phyloP scores from a whole-genome alignment of 2,113 vertebrate species.

The Phylloscopus trochiloides region DNA sequence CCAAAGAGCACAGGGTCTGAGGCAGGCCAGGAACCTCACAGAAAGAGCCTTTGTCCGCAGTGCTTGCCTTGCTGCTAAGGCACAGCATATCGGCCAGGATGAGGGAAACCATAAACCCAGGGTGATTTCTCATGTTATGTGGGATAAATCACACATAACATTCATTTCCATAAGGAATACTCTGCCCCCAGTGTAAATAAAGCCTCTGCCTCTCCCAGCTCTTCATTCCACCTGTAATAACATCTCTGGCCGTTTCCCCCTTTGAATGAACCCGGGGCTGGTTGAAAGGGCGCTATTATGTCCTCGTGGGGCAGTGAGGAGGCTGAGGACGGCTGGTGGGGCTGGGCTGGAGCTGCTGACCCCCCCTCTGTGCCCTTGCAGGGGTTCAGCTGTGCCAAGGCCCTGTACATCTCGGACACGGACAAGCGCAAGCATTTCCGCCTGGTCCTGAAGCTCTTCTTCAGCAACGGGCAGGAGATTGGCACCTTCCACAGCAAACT shows the following conservation, averaged over 20 bases:
- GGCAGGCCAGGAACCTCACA: conserved; percentile 12
- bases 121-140: conserved; percentile 24
- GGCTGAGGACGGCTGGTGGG: neutral
- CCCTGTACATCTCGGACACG: conserved; percentile 89
- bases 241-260: neutral
- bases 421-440: conserved; percentile 96
- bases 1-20: neutral
- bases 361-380: conserved; percentile 20
- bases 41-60: conserved; percentile 46
- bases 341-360: neutral
- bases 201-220: neutral
- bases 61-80: neutral
- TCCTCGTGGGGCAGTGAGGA: neutral
- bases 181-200: conserved; percentile 56
- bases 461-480: conserved; percentile 85
- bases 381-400: conserved; percentile 91
- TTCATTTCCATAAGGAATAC: conserved; percentile 61
- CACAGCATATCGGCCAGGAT: neutral
- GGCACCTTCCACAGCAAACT: conserved; percentile 90
- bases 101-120: conserved; percentile 57
- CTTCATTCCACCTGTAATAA: conserved; percentile 70
- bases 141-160: conserved; percentile 56
- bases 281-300: conserved; percentile 44
- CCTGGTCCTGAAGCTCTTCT: conserved; percentile 85
- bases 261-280: neutral